Evolutionary conservation across 2,113 vertebrate genomes (phyloP), one percentile per base, ranked within the genome.

Genomic region (Romanogobio albipinnatus): DNA sequence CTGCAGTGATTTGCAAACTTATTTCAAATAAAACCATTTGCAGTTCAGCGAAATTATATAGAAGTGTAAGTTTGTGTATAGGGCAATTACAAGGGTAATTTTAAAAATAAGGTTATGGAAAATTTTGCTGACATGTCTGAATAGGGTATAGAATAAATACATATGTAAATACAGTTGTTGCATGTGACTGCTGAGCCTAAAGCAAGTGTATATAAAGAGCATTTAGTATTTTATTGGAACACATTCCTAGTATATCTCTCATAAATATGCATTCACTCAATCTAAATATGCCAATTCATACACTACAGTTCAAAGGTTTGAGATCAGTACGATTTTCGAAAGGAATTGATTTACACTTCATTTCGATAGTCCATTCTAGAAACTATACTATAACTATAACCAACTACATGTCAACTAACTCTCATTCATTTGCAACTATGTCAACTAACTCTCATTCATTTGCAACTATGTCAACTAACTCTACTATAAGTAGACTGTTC

Each of bases 111-210:
- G 11, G 53, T 78, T 26, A 51, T 33, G 26, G 9, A 2, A 81
- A 81, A 81, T 14, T 66, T 61, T 81, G 24, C 78, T 81, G 45
- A 51, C 24, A 45, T 79, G 39, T 26, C 36, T 62, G 39, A 62
- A 26, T 59, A 79, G 47, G 7, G 6, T 47, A 47, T 4, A 24
- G 36, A 26, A 26, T 62, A 79, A 26, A 62, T 11, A 62, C 11
- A 62, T 62, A 79, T 62, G 22, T 45, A 77, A 59, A 61, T 45
- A 78, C 22, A 47, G n/a, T 26, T 62, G 58, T 22, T 26, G 58
- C n/a, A 26, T 47, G 39, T 45, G 36, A 62, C 9, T 62, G 1
- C 45, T 79, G 39, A 47, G 45, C 73, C 45, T 5, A 3, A 45
- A 26, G 39, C 13, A 45, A 62, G 22, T 59, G 13, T 77, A 62